Evolutionary conservation across 1,140 invertebrate species (phyloP).

Genomic region (Tetragnatha versicolor): DNA sequence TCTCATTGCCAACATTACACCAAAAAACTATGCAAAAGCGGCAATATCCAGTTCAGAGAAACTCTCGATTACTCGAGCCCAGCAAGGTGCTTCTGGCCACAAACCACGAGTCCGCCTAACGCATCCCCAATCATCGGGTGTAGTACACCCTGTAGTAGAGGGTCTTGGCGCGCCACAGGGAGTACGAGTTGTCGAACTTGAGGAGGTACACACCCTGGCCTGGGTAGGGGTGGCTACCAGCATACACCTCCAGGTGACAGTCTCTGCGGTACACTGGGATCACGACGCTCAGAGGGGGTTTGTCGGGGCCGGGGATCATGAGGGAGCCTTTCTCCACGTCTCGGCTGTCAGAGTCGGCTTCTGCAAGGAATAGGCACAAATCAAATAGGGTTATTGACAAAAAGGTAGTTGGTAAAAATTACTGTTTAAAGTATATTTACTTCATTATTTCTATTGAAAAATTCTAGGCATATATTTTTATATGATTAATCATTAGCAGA

Average conservation of each 20-base stretch:
- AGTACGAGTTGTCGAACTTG: conserved; percentile 99
- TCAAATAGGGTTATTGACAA: too few species aligned
- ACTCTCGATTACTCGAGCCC: too few species aligned
- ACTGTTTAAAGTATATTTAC: too few species aligned
- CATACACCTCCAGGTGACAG: conserved; percentile 95
- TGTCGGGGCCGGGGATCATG: conserved; percentile 57
- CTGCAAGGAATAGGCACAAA: conserved; percentile 72
- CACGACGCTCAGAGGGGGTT: conserved; percentile 77
- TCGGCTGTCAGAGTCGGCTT: not conserved
- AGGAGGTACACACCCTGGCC: conserved; percentile 96
- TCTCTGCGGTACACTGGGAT: conserved; percentile 94
- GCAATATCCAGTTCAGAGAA: too few species aligned
- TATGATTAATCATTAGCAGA: too few species aligned
- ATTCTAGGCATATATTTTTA: too few species aligned
- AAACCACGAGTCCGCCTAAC: conserved; percentile 3
- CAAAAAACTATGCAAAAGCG: too few species aligned
- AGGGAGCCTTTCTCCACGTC: conserved; percentile 37
- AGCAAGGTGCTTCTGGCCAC: too few species aligned
- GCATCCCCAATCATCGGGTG: conserved; percentile 67
- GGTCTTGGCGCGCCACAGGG: conserved; percentile 98
- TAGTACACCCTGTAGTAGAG: conserved; percentile 99
- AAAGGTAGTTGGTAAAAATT: too few species aligned
- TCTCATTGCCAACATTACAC: too few species aligned
- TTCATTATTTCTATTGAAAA: too few species aligned
- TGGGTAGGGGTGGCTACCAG: conserved; percentile 95